Conservation (phyloP, 2,797 vertebrate species). For the Momotus momota region DNA sequence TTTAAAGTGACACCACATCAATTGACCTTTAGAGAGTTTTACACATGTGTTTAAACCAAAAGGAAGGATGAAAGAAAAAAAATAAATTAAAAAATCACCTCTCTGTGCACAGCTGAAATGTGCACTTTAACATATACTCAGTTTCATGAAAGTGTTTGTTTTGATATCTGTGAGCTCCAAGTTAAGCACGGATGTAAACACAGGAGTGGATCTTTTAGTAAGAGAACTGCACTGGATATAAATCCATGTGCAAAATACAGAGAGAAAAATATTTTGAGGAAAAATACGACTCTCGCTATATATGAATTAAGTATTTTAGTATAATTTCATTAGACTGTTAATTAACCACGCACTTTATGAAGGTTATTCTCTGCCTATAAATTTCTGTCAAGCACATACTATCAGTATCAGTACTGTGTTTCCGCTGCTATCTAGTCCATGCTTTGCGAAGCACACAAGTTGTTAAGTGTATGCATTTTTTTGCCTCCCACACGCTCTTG, state of each 20-base stretch:
- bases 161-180: neutral
- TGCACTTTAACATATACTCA: neutral
- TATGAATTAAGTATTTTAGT: neutral
- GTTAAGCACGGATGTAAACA: neutral
- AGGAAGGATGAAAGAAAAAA: neutral
- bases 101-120: neutral
- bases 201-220: neutral
- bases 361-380: conserved; percentile 39
- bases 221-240: neutral
- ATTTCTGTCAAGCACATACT: conserved; percentile 14
- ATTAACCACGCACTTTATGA: conserved; percentile 29
- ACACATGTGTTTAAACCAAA: neutral
- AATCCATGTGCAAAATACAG: neutral
- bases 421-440: conserved; percentile 34
- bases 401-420: conserved; percentile 38
- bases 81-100: neutral
- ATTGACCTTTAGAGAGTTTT: neutral
- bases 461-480: conserved; percentile 56
- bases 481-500: conserved; percentile 54
- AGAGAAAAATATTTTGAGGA: neutral
- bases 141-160: neutral
- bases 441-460: conserved; percentile 50
- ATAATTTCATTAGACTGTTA: neutral
- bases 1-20: neutral
- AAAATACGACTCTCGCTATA: neutral